Base-by-base conservation (phyloP, 2,113 vertebrate species). In the Oncorhynchus tshawytscha region DNA sequence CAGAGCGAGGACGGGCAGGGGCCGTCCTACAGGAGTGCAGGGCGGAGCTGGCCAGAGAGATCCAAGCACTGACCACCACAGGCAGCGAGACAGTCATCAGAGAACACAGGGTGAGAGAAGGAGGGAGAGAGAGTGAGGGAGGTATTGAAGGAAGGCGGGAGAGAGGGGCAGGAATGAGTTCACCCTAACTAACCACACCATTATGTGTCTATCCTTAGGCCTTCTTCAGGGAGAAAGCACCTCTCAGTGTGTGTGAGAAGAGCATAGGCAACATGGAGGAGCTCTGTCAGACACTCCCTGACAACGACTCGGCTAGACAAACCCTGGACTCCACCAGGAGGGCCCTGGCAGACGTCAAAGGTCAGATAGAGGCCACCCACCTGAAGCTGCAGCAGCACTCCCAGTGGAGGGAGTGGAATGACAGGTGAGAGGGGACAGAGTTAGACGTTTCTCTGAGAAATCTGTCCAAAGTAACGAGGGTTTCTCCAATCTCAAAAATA, bases 241-340 rank as follows among this genome's bases (percentile, higher is more conserved):
- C 94, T 57, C 91, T 95, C 73, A 90, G 92, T 5, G 82, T 94
- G 29, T 98, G 96, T 85, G 95, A 96, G 91, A 96, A 94, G 88
- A 94, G 95, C 82, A 84, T 98, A 31, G 93, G 92, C 60, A 88
- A 94, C 45, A 97, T 99, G 75, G 95, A 96, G 84, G 96, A 97
- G 59, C 90, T 99, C 27, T 97, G 96, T 87, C 90, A 91, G 45
- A 95, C 96, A 39, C 90, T 99, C 45, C 96, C 96, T 7, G 95
- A 94, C 73, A 94, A 94, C 48, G 95, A 98, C 82, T 82, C 91
- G 1, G 85, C 93, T 73, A 93, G 94, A 78, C 91, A 84, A 69
- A 87, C 78, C 0, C 79, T 94, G 1, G 93, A 92, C 45, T 87
- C 85, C 72, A 92, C 93, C 78, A 94, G 91, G 20, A 73, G 29